Base-by-base conservation (phyloP, 2,797 vertebrate species). In the Mus caroli region DNA sequence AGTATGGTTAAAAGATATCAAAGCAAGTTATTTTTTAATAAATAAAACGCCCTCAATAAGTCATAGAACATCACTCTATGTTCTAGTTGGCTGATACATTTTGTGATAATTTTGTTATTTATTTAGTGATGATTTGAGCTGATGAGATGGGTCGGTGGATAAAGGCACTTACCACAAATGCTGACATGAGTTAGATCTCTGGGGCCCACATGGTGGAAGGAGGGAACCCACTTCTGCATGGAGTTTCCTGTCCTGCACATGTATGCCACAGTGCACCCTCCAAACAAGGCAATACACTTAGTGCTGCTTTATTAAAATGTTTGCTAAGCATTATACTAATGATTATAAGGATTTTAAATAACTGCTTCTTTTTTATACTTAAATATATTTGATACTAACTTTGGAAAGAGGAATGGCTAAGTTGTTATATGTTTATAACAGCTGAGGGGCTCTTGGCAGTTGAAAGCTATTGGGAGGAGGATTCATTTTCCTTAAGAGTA, bases 371-470 rank as follows among this genome's bases (percentile, higher is more conserved):
- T 94, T 93, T 90, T 90, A 20, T 89, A 69, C 56, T 83, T 84
- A 90, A 91, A 60, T 88, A 14, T 78, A 46, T 88, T 95, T 95
- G 67, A 91, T 60, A 54, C 92, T 80, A 95, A 85, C 58, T 67
- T 88, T 24, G 71, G 90, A 87, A 83, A n/a, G 60, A 58, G 12
- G 14, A 50, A 40, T 90, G 20, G 4, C 22, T 88, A 67, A 77
- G 31, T 93, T 91, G 46, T 93, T 89, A 7, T 46, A 60, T 93
- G 46, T 91, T 22, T 94, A 10, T 64, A 69, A 69, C n/a, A 56
- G 78, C 20, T 80, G 52, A 22, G 52, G 77, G 67, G 34, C 34
- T 69, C 67, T n/a, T 69, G 67, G 67, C 34, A n/a, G 64, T 69
- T 34, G 64, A 34, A 3, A 80, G 52, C 78, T 80, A 7, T 26